These are phyloP conservation scores for Diplogasteroides magnus DNA, from an alignment of 1,140 invertebrate genomes.

Conservation along the genomic window DNA sequence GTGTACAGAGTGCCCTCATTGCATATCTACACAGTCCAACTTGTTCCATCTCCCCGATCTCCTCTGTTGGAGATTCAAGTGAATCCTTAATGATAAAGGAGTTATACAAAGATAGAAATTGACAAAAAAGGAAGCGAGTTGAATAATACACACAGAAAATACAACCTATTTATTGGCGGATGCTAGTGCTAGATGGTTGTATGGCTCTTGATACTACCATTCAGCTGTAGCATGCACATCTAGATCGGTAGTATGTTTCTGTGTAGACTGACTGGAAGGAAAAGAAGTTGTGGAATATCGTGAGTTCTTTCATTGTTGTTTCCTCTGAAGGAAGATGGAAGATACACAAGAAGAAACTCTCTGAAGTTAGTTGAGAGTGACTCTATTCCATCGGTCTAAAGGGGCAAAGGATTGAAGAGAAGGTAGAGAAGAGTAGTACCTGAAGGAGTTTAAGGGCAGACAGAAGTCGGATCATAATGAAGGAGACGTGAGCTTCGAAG, in stretches of 20 bases:
- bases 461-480: conserved; percentile 73
- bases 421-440: conserved; percentile 51
- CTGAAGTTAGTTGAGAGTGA: conserved; percentile 68
- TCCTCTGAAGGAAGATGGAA: conserved; percentile 62
- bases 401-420: conserved; percentile 71
- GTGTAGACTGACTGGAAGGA: conserved; percentile 60
- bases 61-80: conserved; percentile 36
- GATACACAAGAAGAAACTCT: conserved; percentile 63
- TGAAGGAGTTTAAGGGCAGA: conserved; percentile 76
- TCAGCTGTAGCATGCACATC: too few relatives aligned
- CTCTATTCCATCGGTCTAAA: conserved; percentile 77
- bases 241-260: too few relatives aligned
- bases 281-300: conserved; percentile 63
- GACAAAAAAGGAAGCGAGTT: too few relatives aligned
- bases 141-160: too few relatives aligned
- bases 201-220: too few relatives aligned
- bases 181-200: too few relatives aligned
- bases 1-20: conserved; percentile 65
- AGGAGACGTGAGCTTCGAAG: conserved; percentile 61
- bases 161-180: too few relatives aligned
- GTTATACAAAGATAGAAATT: too few relatives aligned
- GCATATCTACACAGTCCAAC: conserved; percentile 69
- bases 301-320: conserved; percentile 40
- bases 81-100: conserved; percentile 58
- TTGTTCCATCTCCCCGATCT: conserved; percentile 23